Evolutionary conservation across 2,113 vertebrate genomes (phyloP).

Genomic region (Lonchura striata): DNA sequence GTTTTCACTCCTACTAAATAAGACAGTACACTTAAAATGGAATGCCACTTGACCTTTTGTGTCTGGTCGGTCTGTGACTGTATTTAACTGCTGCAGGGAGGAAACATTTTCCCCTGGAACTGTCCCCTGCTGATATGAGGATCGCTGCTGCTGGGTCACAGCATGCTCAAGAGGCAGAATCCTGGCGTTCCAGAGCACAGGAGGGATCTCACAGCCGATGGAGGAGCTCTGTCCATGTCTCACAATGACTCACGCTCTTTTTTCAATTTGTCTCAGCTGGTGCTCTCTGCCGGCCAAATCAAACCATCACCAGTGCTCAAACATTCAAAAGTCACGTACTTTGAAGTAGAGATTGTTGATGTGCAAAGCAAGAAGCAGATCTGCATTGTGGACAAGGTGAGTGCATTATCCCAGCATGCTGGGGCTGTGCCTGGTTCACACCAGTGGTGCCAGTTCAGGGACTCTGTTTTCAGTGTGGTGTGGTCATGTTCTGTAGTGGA

Average conservation of each 20-base stretch:
- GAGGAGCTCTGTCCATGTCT: conserved; percentile 8
- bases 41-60: conserved; percentile 71
- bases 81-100: conserved; percentile 65
- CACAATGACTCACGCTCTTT: conserved; percentile 62
- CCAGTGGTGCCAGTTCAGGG: background rate
- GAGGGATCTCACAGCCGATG: background rate
- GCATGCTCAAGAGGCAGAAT: conserved; percentile 68
- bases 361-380: conserved; percentile 78
- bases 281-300: conserved; percentile 67
- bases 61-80: background rate
- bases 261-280: conserved; percentile 68
- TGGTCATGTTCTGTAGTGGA: background rate
- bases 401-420: background rate
- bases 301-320: conserved; percentile 43
- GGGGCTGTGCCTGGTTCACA: background rate
- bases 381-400: conserved; percentile 81
- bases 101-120: conserved; percentile 19
- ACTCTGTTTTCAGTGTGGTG: background rate
- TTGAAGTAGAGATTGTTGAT: conserved; percentile 82
- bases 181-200: conserved; percentile 12
- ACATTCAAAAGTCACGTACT: conserved; percentile 71
- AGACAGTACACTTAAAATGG: conserved; percentile 71
- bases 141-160: background rate
- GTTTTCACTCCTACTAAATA: conserved; percentile 76
- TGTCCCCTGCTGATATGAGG: conserved; percentile 53